Base-by-base conservation (phyloP, 2,888 invertebrate genomes). In the Folsomia candida region DNA sequence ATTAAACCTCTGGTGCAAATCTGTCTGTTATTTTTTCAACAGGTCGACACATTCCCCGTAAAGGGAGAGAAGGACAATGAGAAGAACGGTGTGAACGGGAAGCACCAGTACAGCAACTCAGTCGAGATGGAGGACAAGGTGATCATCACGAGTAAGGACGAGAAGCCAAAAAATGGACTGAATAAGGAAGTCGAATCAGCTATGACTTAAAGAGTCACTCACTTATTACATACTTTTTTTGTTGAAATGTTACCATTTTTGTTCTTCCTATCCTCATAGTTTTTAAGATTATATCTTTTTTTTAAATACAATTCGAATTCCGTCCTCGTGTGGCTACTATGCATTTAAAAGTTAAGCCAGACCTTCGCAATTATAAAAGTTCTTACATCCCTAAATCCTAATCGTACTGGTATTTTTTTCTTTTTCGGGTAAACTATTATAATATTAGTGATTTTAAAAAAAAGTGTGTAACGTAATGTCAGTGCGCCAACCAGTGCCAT, bases 111-210 rank as follows among this genome's bases (percentile, higher is more conserved):
- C 68, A 73, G 76, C 20, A 76, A 77, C 51, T 74, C 73, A 18
- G 76, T 79, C 27, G 80, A 80, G 68, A 75, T 79, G 78, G 80
- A 79, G 47, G 78, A 79, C 59, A 63, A 76, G 20, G 26, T 51
- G 2, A 65, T 65, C 20, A 22, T 51, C 2, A 65, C 24, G 27
- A 54, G 54, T 3, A 78, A 78, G 69, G 69, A 67, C 63, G 68
- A 63, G 22, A 60, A 61, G 58, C 72, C 69, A 28, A 57, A 66
- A 28, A 73, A 74, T 59, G 73, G 71, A 27, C 62, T 66, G 54
- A 70, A 66, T 2, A 70, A 70, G 20, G 75, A 77, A 61, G 63
- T 67, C 22, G 76, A 77, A 68, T 75, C 76, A 14, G 68, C 70
- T 64, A 72, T 77, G 75, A 73, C 76, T 61, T 76, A 47, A 47